A percentile compares a stretch with the other conserved stretches of the same genome.
Conservation (phyloP, 1,140 invertebrate species). For the Anastatus disparis region DNA sequence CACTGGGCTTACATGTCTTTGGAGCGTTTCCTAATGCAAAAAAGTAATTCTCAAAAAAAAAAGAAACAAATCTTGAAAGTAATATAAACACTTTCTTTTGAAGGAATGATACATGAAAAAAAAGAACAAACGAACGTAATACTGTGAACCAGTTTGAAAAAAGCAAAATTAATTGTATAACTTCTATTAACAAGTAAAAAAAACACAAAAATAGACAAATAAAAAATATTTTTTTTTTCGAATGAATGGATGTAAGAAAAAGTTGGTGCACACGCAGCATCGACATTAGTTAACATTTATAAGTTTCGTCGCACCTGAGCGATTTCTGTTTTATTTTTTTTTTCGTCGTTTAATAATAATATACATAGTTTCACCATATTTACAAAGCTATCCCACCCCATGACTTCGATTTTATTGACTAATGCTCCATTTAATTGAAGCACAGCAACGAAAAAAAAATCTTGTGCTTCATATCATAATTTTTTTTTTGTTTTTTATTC, state of each 20-base stretch:
- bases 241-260: conserved; percentile 22
- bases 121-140: conserved; percentile 35
- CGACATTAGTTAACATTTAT: conserved; percentile 51
- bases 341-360: conserved; percentile 31
- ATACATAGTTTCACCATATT: conserved; percentile 43
- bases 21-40: neutral
- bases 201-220: neutral
- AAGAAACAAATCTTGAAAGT: neutral
- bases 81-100: conserved; percentile 16
- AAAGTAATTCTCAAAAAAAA: neutral
- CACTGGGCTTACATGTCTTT: conserved; percentile 31
- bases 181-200: neutral
- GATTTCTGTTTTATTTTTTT: neutral
- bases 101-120: conserved; percentile 19
- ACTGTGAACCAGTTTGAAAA: conserved; percentile 14
- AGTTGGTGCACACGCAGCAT: conserved; percentile 53
- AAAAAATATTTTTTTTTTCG: conserved; percentile 10
- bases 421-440: conserved; percentile 47
- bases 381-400: conserved; percentile 47
- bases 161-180: neutral
- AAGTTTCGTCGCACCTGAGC: conserved; percentile 43
- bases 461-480: conserved; percentile 51
- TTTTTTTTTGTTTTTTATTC: conserved; percentile 5
- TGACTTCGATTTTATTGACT: conserved; percentile 56
- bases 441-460: conserved; percentile 42